Base-by-base conservation (phyloP, 2,888 invertebrate species). In the Nyleta sp. region DNA sequence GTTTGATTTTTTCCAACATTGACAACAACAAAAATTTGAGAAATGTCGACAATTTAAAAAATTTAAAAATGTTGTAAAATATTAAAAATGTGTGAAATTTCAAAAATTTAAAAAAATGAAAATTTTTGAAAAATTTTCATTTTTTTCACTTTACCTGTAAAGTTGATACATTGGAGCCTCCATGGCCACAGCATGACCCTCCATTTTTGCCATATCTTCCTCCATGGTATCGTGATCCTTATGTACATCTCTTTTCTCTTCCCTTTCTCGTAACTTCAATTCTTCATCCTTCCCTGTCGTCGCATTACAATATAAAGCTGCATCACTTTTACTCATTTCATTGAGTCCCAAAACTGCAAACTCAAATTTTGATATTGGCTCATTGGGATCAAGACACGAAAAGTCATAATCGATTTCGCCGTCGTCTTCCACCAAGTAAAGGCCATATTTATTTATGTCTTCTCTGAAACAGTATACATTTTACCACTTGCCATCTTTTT, bases 371-470 rank as follows among this genome's bases (percentile, higher is more conserved):
- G 96, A 95, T 82, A 98, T 96, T 1, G 95, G 95, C 91, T 99
- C 98, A 76, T 94, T 94, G 11, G 95, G 93, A 88, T 98, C 98
- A 10, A 99, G 92, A 83, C 96, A 95, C 0, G 98, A 98, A 89
- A 99, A 98, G 84, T 98, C 98, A 91, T 94, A 94, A 91, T 98
- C 98, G 2, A 97, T 96, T 91, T 98, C 98, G 1, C 98, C 99
- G 88, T 98, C 98, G 87, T 99, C 98, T 91, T 99, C 99, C 22
- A 97, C 98, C 90, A 99, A 97, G 88, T 96, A 97, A 65, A 99
- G 93, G 44, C 97, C 96, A 89, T 97, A 98, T 86, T 95, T 93
- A 64, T 93, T 92, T 15, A 94, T 91, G 80, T 91, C 91, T 70
- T 92, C 91, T 70, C 93, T 93, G 85, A 84, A 85, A 38, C 6